phyloP scores from a whole-genome alignment of 2,113 vertebrate genomes.

The Parotia lawesii region DNA sequence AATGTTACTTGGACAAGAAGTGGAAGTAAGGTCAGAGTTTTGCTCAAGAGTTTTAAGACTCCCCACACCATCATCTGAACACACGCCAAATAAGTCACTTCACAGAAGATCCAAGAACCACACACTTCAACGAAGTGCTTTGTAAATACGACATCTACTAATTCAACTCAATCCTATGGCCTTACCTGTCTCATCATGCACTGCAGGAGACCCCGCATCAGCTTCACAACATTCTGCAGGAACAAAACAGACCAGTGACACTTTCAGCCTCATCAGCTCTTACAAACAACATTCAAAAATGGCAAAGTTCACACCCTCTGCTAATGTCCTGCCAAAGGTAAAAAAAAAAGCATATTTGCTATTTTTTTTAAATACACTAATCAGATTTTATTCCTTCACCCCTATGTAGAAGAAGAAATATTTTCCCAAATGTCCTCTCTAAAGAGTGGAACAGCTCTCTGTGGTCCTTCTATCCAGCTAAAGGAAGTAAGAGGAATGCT shows the following conservation, averaged over 20 bases:
- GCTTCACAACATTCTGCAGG: slow-evolving; percentile 93
- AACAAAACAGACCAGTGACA: slow-evolving; percentile 30
- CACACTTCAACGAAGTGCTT: neutral
- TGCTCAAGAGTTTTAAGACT: neutral
- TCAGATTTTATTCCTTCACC: neutral
- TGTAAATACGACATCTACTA: neutral
- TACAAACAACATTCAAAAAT: neutral
- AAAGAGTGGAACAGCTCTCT: neutral
- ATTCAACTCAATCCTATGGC: neutral
- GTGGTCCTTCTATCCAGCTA: neutral
- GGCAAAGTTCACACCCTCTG: neutral
- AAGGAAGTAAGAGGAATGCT: neutral
- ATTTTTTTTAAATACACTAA: neutral
- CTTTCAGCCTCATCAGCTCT: neutral
- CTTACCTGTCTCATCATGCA: slow-evolving; percentile 99
- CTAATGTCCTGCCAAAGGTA: neutral
- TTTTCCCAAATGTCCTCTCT: neutral
- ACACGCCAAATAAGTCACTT: fast-evolving
- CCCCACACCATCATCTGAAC: neutral
- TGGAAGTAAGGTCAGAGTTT: neutral
- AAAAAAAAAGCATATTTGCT: fast-evolving
- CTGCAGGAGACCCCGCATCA: slow-evolving; percentile 95
- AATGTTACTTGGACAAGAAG: neutral
- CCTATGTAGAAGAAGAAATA: neutral
- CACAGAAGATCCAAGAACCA: neutral